Evolutionary conservation across 1,140 invertebrate species (phyloP).

Genomic region (Varroa destructor): DNA sequence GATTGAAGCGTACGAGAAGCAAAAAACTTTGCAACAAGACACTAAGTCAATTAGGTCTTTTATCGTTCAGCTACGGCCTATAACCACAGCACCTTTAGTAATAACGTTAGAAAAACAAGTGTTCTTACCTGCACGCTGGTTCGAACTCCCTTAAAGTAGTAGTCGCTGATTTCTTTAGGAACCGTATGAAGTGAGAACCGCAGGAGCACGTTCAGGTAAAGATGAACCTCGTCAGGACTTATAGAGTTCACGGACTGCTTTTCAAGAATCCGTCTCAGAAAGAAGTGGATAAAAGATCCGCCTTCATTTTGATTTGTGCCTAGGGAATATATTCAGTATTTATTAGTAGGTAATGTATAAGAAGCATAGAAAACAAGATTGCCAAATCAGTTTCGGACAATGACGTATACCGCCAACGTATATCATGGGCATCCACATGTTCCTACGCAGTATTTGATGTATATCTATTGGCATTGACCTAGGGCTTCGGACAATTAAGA

Average conservation of each 20-base stretch:
- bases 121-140: constrained; percentile 16
- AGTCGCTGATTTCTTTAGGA: constrained; percentile 8
- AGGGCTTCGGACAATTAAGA: too few relatives aligned
- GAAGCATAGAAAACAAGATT: too few relatives aligned
- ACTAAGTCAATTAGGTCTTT: too few relatives aligned
- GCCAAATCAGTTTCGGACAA: too few relatives aligned
- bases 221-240: constrained; percentile 6
- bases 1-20: too few relatives aligned
- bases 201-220: constrained; percentile 13
- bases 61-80: too few relatives aligned
- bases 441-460: too few relatives aligned
- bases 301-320: constrained; percentile 26
- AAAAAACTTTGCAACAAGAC: too few relatives aligned
- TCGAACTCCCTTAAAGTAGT: constrained; percentile 12
- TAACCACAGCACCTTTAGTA: too few relatives aligned
- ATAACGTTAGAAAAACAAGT: not conserved
- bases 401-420: too few relatives aligned
- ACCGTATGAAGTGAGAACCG: constrained; percentile 17
- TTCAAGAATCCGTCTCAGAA: not conserved
- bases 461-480: too few relatives aligned
- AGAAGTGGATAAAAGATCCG: constrained; percentile 15
- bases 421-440: too few relatives aligned
- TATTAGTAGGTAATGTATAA: not conserved
- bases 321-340: not conserved
- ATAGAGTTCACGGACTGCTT: constrained; percentile 4